phyloP scores from a whole-genome alignment of 2,113 vertebrate species.

The Colaptes auratus region DNA sequence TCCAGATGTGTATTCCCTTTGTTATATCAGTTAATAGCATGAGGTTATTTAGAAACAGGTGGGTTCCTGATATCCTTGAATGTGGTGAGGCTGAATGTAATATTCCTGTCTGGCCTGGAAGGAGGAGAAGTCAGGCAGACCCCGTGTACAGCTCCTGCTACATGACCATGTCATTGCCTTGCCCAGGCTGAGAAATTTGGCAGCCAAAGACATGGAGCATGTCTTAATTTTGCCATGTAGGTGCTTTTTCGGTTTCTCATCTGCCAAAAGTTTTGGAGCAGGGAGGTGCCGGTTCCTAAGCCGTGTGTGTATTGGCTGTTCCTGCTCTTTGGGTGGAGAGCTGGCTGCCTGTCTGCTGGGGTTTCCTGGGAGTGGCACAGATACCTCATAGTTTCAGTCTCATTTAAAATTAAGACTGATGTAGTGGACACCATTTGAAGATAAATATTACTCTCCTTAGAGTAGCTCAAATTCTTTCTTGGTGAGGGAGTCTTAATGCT shows the following conservation, averaged over 20 bases:
- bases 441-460: background rate
- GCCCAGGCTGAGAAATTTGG: background rate
- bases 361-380: slow-evolving; percentile 33
- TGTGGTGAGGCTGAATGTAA: background rate
- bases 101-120: background rate
- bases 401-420: background rate
- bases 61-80: background rate
- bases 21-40: background rate
- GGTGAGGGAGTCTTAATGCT: background rate
- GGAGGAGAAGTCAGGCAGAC: background rate
- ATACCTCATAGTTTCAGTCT: background rate
- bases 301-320: background rate
- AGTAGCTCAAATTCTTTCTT: slow-evolving; percentile 4
- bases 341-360: background rate
- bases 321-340: slow-evolving; percentile 16
- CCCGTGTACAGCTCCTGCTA: background rate
- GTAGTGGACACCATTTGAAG: background rate
- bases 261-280: background rate
- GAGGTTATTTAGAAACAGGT: background rate
- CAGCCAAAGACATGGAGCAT: background rate
- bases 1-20: background rate
- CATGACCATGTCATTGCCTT: rapidly evolving
- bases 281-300: background rate
- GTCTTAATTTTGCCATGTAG: background rate
- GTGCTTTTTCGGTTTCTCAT: background rate